A percentile compares a stretch with the other conserved stretches of the same genome.
These are phyloP conservation scores for Lochmaea capreae DNA, from an alignment of 2,888 invertebrate species.

Conservation along the genomic window DNA sequence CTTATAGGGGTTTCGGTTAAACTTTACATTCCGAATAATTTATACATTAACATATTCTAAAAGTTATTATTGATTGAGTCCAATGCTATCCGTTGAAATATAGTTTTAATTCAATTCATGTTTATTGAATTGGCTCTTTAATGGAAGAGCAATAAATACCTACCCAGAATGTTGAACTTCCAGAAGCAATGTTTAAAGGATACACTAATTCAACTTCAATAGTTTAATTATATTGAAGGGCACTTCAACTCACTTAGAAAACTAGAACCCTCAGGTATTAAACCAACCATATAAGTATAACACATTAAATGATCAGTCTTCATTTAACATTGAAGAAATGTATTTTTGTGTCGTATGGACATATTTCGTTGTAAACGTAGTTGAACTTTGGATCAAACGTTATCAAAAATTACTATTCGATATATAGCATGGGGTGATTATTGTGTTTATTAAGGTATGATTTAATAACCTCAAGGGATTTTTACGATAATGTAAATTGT, in stretches of 20 bases:
- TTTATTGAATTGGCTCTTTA: background rate
- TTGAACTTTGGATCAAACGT: constrained; percentile 10
- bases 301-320: constrained; percentile 38
- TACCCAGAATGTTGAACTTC: background rate
- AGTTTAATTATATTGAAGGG: constrained; percentile 4
- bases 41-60: background rate
- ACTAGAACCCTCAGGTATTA: constrained; percentile 49
- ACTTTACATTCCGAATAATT: background rate
- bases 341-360: constrained; percentile 34
- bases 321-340: constrained; percentile 25
- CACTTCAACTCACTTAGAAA: constrained; percentile 35
- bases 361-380: constrained; percentile 30
- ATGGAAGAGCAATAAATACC: background rate
- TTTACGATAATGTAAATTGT: constrained; percentile 46
- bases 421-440: constrained; percentile 10
- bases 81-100: background rate
- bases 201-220: background rate
- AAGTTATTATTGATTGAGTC: background rate
- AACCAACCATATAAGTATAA: constrained; percentile 48
- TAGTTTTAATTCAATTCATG: background rate
- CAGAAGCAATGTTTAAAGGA: background rate
- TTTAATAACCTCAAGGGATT: constrained; percentile 50
- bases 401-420: constrained; percentile 13
- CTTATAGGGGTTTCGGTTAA: background rate
- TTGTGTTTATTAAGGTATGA: constrained; percentile 45